These are phyloP conservation scores for Orthonyx spaldingii DNA, from an alignment of 2,113 vertebrate species.

Conservation along the genomic window DNA sequence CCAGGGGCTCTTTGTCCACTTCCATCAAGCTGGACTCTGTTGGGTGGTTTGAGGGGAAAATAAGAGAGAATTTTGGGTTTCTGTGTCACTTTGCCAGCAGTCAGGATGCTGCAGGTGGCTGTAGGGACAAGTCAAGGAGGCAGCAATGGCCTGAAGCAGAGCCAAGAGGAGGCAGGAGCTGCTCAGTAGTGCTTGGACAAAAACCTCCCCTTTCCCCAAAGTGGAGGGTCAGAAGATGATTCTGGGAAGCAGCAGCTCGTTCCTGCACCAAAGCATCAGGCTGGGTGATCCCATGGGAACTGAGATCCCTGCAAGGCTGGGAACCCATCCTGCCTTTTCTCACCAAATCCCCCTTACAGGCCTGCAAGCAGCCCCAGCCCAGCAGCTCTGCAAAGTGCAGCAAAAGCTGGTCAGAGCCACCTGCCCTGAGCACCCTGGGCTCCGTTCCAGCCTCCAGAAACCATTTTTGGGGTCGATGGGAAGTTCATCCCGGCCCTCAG, in stretches of 20 bases:
- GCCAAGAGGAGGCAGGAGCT: not conserved
- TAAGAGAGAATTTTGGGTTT: not conserved
- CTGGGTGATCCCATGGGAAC: not conserved
- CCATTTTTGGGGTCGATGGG: not conserved
- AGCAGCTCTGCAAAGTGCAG: not conserved
- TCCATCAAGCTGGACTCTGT: fast-evolving
- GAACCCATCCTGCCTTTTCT: not conserved
- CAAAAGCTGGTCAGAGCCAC: not conserved
- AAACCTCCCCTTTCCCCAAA: not conserved
- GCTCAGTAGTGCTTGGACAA: not conserved
- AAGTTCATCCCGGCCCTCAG: constrained; percentile 5
- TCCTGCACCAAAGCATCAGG: not conserved
- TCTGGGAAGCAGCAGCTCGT: not conserved
- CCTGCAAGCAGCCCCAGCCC: not conserved
- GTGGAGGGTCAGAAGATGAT: not conserved
- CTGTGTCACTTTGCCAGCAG: not conserved
- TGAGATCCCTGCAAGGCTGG: not conserved
- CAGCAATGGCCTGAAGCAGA: not conserved
- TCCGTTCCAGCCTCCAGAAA: not conserved
- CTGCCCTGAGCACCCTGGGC: not conserved
- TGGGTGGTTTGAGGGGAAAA: not conserved
- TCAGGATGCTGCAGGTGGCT: not conserved
- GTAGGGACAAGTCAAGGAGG: not conserved
- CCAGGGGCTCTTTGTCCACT: not conserved
- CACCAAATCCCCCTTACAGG: not conserved